These are phyloP conservation scores for Drosophila nigromelanica DNA, from an alignment of 1,140 invertebrate genomes.

Conservation along the genomic window DNA sequence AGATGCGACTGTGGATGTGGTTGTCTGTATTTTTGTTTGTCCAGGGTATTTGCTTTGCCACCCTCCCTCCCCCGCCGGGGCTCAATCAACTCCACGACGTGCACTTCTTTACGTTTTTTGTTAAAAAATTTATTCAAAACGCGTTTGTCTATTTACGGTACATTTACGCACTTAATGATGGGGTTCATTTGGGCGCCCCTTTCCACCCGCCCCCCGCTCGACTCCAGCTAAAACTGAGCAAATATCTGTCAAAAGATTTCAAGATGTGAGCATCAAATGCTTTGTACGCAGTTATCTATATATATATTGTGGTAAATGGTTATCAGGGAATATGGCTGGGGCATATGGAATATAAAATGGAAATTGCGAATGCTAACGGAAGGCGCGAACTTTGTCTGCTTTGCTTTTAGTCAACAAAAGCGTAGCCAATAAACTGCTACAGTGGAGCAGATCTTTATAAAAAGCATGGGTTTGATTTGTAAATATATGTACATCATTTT, in stretches of 20 bases:
- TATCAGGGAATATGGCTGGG: constrained; percentile 5
- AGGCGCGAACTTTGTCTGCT: constrained; percentile 14
- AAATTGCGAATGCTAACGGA: not conserved
- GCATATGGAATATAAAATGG: not conserved
- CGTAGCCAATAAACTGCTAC: constrained; percentile 25
- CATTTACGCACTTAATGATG: constrained; percentile 82
- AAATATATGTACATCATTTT: no score
- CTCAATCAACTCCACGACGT: constrained; percentile 30
- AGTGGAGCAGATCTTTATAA: constrained; percentile 14
- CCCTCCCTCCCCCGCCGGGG: not conserved
- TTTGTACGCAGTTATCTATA: constrained; percentile 10
- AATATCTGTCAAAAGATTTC: constrained; percentile 66
- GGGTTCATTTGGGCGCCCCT: constrained; percentile 51
- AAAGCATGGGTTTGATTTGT: no score
- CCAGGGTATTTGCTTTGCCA: constrained; percentile 70
- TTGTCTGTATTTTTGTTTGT: constrained; percentile 51
- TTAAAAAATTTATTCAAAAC: constrained; percentile 76
- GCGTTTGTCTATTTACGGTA: constrained; percentile 82
- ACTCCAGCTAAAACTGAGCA: constrained; percentile 54
- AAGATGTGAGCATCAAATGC: constrained; percentile 72
- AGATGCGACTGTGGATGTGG: constrained; percentile 42
- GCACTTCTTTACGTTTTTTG: constrained; percentile 68
- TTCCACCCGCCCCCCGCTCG: not conserved
- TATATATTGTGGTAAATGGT: constrained; percentile 51
- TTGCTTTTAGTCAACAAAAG: constrained; percentile 10